Base-by-base conservation (phyloP, 2,113 vertebrate species). In the Catharus bicknelli region DNA sequence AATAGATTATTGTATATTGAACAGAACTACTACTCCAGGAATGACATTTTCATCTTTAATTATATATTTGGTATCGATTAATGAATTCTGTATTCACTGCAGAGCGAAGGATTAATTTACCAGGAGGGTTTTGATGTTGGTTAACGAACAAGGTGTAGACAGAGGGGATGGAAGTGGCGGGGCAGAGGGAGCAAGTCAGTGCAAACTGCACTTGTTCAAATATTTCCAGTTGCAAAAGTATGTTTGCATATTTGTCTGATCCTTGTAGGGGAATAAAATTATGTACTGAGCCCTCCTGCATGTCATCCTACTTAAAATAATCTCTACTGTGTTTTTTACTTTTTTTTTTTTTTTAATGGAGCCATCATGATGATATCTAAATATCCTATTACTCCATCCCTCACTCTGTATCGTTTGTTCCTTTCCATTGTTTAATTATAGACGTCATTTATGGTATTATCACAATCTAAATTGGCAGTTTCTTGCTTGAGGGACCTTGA, bases 401-500 rank as follows among this genome's bases (percentile, higher is more conserved):
- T 90, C 0, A 0, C 6, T 32, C 66, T 48, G 16, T 62, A 64
- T 80, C 9, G 0, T 78, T 86, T 88, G 11, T 90, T 78, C 36
- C 14, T 88, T 83, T 29, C 27, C 27, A 15, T 29, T 80, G 17
- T 83, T 83, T 74, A 82, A 79, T 87, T 77, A 59, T 43, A 43
- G 58, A 64, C 8, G 8, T 91, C 15, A 40, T 92, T 81, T 87
- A 64, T 69, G 32, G 16, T 10, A 25, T 27, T 21, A 85, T 50
- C 21, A 40, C 51, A 59, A 5, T 40, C n/a, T 38, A 42, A 83
- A 77, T 48, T 57, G 53, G 20, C 85, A 10, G 27, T 62, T 83
- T 91, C 40, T 83, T 87, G 63, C 67, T 79, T 64, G 82, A 94
- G 53, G 79, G 75, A 91, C 63, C 87, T 88, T 95, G 90, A 73